Evolutionary conservation across 2,113 vertebrate genomes (phyloP).

Genomic region (Ptyas mucosa): DNA sequence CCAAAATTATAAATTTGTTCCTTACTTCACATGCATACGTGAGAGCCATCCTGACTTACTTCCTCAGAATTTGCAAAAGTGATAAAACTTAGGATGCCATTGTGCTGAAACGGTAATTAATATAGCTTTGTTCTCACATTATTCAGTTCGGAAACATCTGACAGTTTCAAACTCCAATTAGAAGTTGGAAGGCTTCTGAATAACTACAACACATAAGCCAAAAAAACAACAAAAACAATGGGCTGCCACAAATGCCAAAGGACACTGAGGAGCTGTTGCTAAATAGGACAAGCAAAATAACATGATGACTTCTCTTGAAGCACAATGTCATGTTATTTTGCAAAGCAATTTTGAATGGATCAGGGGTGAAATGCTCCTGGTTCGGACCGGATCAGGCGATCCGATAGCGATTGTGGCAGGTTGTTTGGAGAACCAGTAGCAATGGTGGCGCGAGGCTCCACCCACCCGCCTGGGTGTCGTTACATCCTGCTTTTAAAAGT

Average conservation of each 20-base stretch:
- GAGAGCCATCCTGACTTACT: background rate
- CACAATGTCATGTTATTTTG: background rate
- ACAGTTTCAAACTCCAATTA: background rate
- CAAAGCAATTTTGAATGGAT: background rate
- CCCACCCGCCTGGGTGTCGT: no score
- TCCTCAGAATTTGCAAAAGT: background rate
- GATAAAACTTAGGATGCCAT: background rate
- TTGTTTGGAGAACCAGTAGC: no score
- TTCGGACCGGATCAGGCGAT: no score
- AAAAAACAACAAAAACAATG: no score
- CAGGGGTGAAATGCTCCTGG: no score
- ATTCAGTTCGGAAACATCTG: background rate
- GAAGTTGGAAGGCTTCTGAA: background rate
- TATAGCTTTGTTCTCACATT: background rate
- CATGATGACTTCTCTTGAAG: background rate
- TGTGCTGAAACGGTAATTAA: background rate
- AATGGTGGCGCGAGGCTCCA: no score
- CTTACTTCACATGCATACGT: background rate
- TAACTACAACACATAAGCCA: background rate
- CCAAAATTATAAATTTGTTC: background rate
- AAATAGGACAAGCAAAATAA: background rate
- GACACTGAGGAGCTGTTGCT: background rate
- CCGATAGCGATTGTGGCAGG: no score
- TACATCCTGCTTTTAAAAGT: no score
- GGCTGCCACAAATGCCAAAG: background rate